Evolutionary conservation across 37 sponge, comb jelly and placozoan genomes (phyloP).

Genomic region (Chondrosia reniformis): DNA sequence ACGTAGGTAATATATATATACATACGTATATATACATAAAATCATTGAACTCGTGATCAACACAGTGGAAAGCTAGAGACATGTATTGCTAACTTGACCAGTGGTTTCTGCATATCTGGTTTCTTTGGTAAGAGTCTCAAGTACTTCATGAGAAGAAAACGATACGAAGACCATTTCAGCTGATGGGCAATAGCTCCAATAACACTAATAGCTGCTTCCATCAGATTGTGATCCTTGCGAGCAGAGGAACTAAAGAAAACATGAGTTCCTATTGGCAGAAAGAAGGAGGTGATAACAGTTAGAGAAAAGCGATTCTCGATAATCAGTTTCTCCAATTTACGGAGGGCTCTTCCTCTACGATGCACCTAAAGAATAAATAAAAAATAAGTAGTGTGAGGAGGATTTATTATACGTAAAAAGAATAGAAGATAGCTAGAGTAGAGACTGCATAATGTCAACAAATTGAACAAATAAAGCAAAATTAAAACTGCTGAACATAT

Average conservation of each 20-base stretch:
- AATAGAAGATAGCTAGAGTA: too few species aligned
- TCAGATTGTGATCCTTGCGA: conserved; percentile 64
- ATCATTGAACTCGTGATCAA: neutral
- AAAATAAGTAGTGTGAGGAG: too few species aligned
- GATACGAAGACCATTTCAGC: conserved; percentile 65
- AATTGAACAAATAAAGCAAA: too few species aligned
- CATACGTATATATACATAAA: neutral
- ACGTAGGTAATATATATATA: neutral
- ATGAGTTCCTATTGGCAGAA: conserved; percentile 68
- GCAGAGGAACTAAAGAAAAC: conserved; percentile 38
- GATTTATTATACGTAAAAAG: too few species aligned
- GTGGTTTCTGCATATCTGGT: conserved; percentile 38
- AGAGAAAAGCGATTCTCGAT: conserved; percentile 21
- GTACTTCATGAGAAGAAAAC: conserved; percentile 49
- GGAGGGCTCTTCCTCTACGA: conserved; percentile 61
- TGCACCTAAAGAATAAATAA: conserved; percentile 53
- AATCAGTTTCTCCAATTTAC: conserved; percentile 36
- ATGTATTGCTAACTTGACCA: conserved; percentile 49
- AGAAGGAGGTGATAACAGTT: conserved; percentile 37
- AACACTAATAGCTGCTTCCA: conserved; percentile 72
- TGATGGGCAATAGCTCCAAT: conserved; percentile 47
- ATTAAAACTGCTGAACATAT: too few species aligned
- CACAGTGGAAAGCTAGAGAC: neutral
- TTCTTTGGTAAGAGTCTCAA: conserved; percentile 56
- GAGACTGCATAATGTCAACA: too few species aligned